Evolutionary conservation across 2,797 vertebrate genomes (phyloP), one percentile per base, ranked within the genome.

Genomic region (Dromococcyx pavoninus): DNA sequence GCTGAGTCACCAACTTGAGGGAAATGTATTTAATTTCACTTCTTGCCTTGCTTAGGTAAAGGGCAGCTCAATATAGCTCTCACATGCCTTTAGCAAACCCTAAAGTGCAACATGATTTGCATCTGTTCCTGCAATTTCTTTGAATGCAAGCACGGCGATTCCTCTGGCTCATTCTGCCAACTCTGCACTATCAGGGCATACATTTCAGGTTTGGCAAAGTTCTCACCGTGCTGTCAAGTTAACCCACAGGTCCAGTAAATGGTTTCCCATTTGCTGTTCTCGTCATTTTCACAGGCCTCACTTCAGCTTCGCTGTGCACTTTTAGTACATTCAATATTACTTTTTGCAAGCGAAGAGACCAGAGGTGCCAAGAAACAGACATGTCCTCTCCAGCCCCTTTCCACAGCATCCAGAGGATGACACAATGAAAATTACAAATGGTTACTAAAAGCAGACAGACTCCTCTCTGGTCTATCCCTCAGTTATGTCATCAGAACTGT

Each of bases 181-280:
- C 77, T 76, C 85, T 25, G 73, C 3, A 1, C 41, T 79, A 67
- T 58, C 82, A 53, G 71, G 69, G 8, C 66, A 58, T 64, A 48
- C 33, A 7, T 84, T 89, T 86, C 57, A 72, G 76, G 5, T 81
- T 70, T 91, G 95, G 86, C 88, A 92, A 50, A 79, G 17, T 22
- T 46, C 75, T 91, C 25, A 2, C 64, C 32, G 60, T 21, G 51
- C 90, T 92, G 88, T 89, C 81, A 93, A 33, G 62, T 85, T 64
- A 58, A 87, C 84, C 91, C 91, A 28, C 65, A 28, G 81, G 18
- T 35, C 69, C 37, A 4, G 2, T 44, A 87, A 92, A 89, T 66
- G 84, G 23, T 54, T 88, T 89, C 51, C 78, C 32, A 7, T 94
- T 97, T 94, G 90, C 95, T 92, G 88, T 39, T 93, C 94, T 95